Evolutionary conservation across 2,888 invertebrate genomes (phyloP), one percentile per base, ranked within the genome.

Genomic region (Orthonychiurus folsomi): DNA sequence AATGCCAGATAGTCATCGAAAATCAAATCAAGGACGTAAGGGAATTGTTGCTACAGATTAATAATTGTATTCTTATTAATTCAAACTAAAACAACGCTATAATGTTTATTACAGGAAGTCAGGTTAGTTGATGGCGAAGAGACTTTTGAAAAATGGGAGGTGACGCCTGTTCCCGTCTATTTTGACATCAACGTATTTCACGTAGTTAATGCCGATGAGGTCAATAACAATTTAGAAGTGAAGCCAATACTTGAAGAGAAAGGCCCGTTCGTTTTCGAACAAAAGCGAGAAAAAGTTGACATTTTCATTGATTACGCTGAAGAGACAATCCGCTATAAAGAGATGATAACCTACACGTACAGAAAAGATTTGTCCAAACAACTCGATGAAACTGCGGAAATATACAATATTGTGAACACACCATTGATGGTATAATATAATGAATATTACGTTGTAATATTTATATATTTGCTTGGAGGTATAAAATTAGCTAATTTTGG

Each of bases 1-100:
- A 9, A 20, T 52, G 5, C 52, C 52, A 9, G n/a, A 23, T 52
- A n/a, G 52, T 52, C 24, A 52, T 52, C 52, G 52, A 52, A 12
- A n/a, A 52, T 20, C 52, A 52, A 23, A 52, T 52, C 24, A 23
- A 52, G n/a, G 52, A 52, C 12, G 52, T 52, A 21, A n/a, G n/a
- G n/a, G n/a, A n/a, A n/a, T n/a, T n/a, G n/a, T n/a, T n/a, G n/a
- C n/a, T n/a, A n/a, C n/a, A n/a, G n/a, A n/a, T n/a, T n/a, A n/a
- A n/a, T n/a, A n/a, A n/a, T n/a, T n/a, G n/a, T n/a, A n/a, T n/a
- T n/a, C n/a, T n/a, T n/a, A n/a, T n/a, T n/a, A n/a, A n/a, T n/a
- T n/a, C n/a, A n/a, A n/a, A n/a, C n/a, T n/a, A n/a, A n/a, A n/a
- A n/a, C n/a, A n/a, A n/a, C n/a, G n/a, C n/a, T n/a, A n/a, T n/a